A percentile compares a stretch with the other conserved stretches of the same genome.
Conservation (phyloP, 2,888 invertebrate genomes). For the Spilarctia lutea region DNA sequence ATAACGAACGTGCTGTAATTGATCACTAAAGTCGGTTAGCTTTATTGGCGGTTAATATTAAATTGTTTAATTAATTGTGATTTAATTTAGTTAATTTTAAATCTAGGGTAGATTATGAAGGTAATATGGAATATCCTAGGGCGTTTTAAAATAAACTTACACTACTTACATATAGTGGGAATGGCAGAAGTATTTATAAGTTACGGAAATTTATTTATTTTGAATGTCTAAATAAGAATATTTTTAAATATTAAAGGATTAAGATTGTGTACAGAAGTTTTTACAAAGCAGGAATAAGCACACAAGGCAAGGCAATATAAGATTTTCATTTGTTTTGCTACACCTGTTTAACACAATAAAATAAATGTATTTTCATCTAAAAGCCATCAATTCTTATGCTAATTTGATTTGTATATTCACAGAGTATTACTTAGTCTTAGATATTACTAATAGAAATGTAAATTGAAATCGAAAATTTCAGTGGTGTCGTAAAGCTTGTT, state of each 20-base stretch:
- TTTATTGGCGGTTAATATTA: background rate
- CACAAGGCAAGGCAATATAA: too few species aligned
- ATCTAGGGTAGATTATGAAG: background rate
- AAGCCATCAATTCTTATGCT: constrained; percentile 9
- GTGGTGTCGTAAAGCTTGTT: constrained; percentile 65
- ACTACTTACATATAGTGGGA: background rate
- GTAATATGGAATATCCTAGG: background rate
- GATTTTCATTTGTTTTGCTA: background rate
- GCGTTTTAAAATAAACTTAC: background rate
- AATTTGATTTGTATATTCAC: constrained; percentile 15
- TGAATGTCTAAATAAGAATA: background rate
- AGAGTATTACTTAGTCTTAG: constrained; percentile 25
- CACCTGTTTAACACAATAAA: background rate
- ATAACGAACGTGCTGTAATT: constrained; percentile 20
- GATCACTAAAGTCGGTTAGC: background rate
- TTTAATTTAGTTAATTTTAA: background rate
- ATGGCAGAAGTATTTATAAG: background rate
- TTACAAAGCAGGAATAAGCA: background rate
- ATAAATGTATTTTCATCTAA: background rate
- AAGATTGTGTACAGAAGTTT: background rate
- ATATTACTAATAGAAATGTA: constrained; percentile 47
- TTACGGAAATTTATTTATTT: background rate
- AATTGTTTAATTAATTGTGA: background rate
- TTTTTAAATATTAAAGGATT: background rate
- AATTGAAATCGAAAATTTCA: constrained; percentile 64